Evolutionary conservation across 30 jellyfish, hydroid and myxozoan genomes (phyloP), one percentile per base, ranked within the genome.

Genomic region (Aurelia aurita): DNA sequence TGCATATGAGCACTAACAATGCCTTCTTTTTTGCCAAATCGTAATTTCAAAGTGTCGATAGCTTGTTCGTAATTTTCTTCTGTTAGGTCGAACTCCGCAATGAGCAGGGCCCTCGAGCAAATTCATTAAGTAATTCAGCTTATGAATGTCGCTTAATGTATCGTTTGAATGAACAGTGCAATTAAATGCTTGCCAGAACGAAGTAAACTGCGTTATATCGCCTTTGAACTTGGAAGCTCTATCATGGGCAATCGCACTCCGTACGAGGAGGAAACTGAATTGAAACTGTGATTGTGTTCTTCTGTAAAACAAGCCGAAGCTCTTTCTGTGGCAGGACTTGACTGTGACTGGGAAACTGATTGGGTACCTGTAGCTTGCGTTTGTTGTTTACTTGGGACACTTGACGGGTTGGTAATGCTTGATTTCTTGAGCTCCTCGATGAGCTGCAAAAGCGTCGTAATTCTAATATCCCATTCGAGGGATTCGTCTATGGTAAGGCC

Each of bases 1-100:
- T 83, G 90, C 97, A 82, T 82, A 63, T 89, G 97, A 15, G 93
- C 77, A 46, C 93, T 83, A 26, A 82, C 65, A 23, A 88, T 65
- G 22, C 18, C 26, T 43, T 81, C 91, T 61, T 70, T 59, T 15
- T 81, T 82, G 19, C 88, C 91, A 74, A 67, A 89, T 29, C 96
- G 43, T 23, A 43, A 34, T 81, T 82, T 82, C 34, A 89, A 59
- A 4, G 80, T 58, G 16, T 82, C 86, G 1, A 63, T 32, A 15
- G 97, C 96, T 1, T 70, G 28, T 43, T 59, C 43, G 53, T 81
- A 82, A 45, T 72, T 81, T 46, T 83, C 87, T 35, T 43, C 54
- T 23, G 95, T 23, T 4, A 90, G 18, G 35, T 29, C 91, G 16
- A 76, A 79, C 84, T 96, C 92, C 34, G 74, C 78, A 12, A 23